A percentile compares a stretch with the other conserved stretches of the same genome.
These are phyloP conservation scores for Maconellicoccus hirsutus DNA, from an alignment of 1,140 invertebrate genomes.

Conservation along the genomic window DNA sequence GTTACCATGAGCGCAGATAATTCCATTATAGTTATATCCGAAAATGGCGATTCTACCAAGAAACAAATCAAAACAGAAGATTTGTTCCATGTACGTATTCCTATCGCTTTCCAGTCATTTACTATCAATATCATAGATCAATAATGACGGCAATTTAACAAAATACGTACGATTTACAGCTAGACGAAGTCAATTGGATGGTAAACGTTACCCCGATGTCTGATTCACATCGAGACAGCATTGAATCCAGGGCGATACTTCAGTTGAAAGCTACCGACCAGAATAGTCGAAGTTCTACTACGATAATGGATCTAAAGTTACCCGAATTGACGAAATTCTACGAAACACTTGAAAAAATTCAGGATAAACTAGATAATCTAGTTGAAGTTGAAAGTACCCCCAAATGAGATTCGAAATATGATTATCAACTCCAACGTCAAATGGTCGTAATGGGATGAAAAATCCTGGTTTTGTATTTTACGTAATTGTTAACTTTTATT, in stretches of 20 bases:
- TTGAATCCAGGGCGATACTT: background rate
- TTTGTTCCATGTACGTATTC: background rate
- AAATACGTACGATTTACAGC: no score
- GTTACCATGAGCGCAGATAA: background rate
- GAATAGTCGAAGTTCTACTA: background rate
- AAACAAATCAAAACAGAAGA: background rate
- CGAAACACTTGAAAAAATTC: background rate
- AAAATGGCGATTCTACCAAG: background rate
- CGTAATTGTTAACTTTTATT: no score
- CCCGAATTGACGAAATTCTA: background rate
- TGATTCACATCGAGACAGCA: background rate
- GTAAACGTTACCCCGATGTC: background rate
- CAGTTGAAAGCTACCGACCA: background rate
- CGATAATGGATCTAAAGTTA: background rate
- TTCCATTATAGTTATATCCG: background rate
- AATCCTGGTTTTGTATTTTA: no score
- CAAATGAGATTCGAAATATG: no score
- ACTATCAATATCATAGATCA: background rate
- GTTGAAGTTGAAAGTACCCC: no score
- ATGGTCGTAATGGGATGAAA: no score
- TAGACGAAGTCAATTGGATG: background rate
- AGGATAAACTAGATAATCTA: background rate
- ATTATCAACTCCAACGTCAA: no score
- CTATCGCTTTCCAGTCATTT: background rate
- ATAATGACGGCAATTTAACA: no score